Conservation (phyloP, 2,113 vertebrate genomes). For the Halichoerus grypus region DNA sequence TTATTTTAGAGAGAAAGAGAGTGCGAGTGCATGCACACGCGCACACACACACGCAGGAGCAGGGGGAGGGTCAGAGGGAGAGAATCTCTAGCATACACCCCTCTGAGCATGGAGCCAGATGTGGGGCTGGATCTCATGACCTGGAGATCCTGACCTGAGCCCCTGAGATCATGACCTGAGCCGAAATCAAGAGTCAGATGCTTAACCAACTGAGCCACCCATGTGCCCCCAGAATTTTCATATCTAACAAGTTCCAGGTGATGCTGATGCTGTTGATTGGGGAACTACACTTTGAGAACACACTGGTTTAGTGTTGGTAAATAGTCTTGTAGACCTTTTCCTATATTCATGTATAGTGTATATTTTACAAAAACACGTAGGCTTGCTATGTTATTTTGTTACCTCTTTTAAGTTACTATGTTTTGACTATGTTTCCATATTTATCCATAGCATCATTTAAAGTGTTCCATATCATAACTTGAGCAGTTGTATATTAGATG, state of each 20-base stretch:
- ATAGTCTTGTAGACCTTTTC: background rate
- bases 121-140: background rate
- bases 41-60: background rate
- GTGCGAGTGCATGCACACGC: accelerated
- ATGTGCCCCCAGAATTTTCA: background rate
- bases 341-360: background rate
- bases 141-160: background rate
- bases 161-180: background rate
- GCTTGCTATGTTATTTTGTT: background rate
- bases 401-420: background rate
- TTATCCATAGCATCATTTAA: background rate
- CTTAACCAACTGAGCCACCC: background rate
- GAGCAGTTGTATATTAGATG: background rate
- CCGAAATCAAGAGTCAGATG: background rate
- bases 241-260: background rate
- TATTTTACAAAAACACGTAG: constrained; percentile 22
- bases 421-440: background rate
- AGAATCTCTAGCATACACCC: background rate
- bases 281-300: background rate
- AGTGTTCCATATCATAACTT: constrained; percentile 31
- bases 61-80: background rate
- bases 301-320: background rate
- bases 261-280: background rate
- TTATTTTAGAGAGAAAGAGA: background rate
- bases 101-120: background rate